A percentile compares a stretch with the other conserved stretches of the same genome.
phyloP scores from a whole-genome alignment of 2,797 vertebrate species.

The Tachyglossus aculeatus region DNA sequence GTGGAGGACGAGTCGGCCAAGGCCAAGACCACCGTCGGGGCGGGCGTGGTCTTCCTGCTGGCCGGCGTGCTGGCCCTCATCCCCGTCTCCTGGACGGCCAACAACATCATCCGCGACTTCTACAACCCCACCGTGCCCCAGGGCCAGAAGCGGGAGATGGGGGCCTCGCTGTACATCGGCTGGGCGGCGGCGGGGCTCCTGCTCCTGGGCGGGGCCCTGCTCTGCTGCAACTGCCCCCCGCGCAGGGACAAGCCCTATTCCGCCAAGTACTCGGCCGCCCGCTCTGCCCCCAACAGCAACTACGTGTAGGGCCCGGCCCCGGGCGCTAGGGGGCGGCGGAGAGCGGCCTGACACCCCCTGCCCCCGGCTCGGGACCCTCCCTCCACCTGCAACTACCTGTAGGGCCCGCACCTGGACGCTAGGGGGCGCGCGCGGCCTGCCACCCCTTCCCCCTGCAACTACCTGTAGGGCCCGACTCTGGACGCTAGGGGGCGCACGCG shows the following conservation, averaged over 20 bases:
- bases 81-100: slow-evolving; percentile 89
- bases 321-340: no score
- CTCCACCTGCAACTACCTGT: neutral
- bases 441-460: no score
- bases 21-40: slow-evolving; percentile 83
- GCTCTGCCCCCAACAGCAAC: slow-evolving; percentile 77
- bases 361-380: neutral
- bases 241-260: slow-evolving; percentile 76
- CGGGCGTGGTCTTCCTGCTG: slow-evolving; percentile 85
- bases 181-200: slow-evolving; percentile 85
- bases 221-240: slow-evolving; percentile 89
- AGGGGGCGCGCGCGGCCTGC: no score
- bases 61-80: slow-evolving; percentile 80
- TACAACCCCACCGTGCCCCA: slow-evolving; percentile 85
- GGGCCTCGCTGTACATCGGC: slow-evolving; percentile 87
- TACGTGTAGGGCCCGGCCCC: slow-evolving; percentile 79
- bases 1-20: slow-evolving; percentile 87
- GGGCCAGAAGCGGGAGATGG: slow-evolving; percentile 87
- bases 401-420: neutral
- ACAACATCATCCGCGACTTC: slow-evolving; percentile 86
- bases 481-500: neutral
- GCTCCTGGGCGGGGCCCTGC: slow-evolving; percentile 85
- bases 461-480: rapidly evolving
- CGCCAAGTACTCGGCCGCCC: slow-evolving; percentile 81
- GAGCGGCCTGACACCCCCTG: neutral